Base-by-base conservation (phyloP, 2,113 vertebrate genomes). In the Pseudois nayaur region DNA sequence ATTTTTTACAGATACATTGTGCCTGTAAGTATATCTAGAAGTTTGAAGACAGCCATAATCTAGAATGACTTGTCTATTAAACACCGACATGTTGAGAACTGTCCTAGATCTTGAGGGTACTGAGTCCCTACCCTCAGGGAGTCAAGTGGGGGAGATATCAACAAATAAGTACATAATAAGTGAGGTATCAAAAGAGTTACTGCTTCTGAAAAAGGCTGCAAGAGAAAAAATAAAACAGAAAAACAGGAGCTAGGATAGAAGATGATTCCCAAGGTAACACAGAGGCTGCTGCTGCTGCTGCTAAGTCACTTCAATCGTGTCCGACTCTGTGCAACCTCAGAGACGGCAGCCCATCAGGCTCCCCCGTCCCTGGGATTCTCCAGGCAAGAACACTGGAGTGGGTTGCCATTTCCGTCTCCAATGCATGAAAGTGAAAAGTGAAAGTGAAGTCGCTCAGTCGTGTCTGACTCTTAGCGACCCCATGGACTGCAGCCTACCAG, bases 391-490 rank as follows among this genome's bases (percentile, higher is more conserved):
- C 29, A 31, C 59, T 31, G 59, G 29, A 15, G 27, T 29, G 27
- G 59, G 59, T 14, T 60, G 59, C 59, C 29, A 31, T 62, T 62
- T 31, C 59, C 29, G 14, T 62, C 59, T 31, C 59, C 59, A 60
- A 3, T 60, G 59, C 29, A 31, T 14, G 59, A 60, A 60, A 60
- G 59, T 60, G 59, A 60, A 60, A 29, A 60, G 59, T 60, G 2
- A 60, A 60, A 60, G 59, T 14, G 27, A 60, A 60, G 59, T 60
- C 9, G 23, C 23, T 57, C 55, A 57, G 21, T 3, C 8, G 1
- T 57, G 21, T 57, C 55, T 1, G 5, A 60, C 59, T 14, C 27
- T 60, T 3, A 0, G 27, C 5, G 0, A 60, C 5, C 12, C 59
- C 59, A 14, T 31, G 29, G 59, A 31, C 59, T 15, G 1, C 59